Evolutionary conservation across 2,113 vertebrate genomes (phyloP), one percentile per base, ranked within the genome.

Genomic region (Odontophorus gujanensis): DNA sequence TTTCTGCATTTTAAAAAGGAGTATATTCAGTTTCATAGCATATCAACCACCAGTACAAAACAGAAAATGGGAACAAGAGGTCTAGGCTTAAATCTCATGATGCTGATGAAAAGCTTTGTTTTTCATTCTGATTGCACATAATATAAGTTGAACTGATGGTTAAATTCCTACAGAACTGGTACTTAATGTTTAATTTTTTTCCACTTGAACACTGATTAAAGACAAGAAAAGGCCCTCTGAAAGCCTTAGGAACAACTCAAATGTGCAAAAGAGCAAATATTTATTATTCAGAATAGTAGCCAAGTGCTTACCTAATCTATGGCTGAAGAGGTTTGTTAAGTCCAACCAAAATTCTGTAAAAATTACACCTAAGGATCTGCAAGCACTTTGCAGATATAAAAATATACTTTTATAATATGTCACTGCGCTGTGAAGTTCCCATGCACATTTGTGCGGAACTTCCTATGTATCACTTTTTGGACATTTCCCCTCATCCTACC

Each of bases 201-300:
- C 26, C 81, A 79, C 58, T 95, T 96, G 81, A 76, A 43, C 32
- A 63, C 4, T 93, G 72, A 96, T 87, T 94, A 57, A 85, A 85
- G 50, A 48, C 15, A 36, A 83, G 53, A 86, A 89, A 65, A 82
- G 20, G 22, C 59, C 20, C 10, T 92, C 20, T 81, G 55, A 67
- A 89, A 77, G 18, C 43, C 36, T 88, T 87, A 73, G 25, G 38
- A 93, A 45, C 26, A 84, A 42, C 57, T 61, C 63, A 84, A 20
- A 87, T 2, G 58, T 72, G 13, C 0, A 0, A 85, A 47, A 25
- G 4, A 85, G 24, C 14, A 94, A 94, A 83, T 59, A 77, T 72
- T 68, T 87, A 38, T 74, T 93, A 81, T 92, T 94, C 79, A 81
- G 4, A 9, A 77, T 4, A 2, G 26, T 71, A 91, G 67, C 4